A percentile compares a stretch with the other conserved stretches of the same genome.
Conservation (phyloP, 2,888 invertebrate genomes). For the Eilema depressum region DNA sequence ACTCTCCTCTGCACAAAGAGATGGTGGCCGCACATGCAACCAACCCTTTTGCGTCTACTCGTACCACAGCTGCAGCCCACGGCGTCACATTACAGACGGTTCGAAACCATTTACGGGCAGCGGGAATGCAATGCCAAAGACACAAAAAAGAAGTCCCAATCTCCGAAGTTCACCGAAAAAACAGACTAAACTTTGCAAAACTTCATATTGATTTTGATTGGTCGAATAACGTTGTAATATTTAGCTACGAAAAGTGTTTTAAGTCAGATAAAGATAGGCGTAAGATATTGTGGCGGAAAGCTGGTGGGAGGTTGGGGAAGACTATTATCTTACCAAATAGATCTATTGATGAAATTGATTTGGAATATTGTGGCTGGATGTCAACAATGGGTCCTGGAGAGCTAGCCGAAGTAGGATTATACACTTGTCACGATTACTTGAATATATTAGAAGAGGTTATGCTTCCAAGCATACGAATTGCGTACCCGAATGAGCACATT, state of each 20-base stretch:
- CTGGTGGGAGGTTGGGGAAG: neutral
- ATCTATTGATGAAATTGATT: neutral
- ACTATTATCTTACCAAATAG: neutral
- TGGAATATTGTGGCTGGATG: neutral
- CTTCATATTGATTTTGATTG: neutral
- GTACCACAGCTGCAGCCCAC: neutral
- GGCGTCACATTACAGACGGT: neutral
- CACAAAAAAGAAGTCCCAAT: neutral
- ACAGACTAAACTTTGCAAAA: neutral
- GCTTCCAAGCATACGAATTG: neutral
- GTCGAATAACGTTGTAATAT: neutral
- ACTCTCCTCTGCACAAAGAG: neutral
- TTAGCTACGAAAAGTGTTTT: conserved; percentile 3
- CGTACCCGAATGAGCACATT: neutral
- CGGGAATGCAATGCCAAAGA: neutral
- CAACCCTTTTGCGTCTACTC: neutral
- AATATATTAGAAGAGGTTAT: neutral
- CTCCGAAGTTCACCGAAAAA: neutral
- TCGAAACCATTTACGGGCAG: neutral
- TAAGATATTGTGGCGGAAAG: neutral
- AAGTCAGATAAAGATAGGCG: neutral
- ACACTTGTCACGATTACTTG: neutral
- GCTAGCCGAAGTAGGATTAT: neutral
- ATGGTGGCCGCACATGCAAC: neutral
- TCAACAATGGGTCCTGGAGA: neutral